Conservation (phyloP, 1,140 invertebrate species). For the Cotesia chilonis region DNA sequence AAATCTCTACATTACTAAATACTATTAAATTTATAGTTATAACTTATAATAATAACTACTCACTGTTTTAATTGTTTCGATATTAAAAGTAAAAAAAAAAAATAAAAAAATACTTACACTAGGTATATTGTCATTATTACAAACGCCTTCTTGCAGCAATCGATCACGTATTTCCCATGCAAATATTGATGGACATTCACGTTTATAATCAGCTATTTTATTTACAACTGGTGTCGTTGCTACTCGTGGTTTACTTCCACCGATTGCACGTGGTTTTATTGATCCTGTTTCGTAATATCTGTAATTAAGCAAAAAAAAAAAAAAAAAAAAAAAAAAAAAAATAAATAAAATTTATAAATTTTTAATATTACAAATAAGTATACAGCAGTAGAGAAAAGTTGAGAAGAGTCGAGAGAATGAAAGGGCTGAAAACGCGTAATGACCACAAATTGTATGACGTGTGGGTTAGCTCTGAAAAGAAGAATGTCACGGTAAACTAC, state of each 20-base stretch:
- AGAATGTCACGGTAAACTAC: too few species aligned
- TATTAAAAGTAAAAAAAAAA: conserved; percentile 15
- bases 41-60: too few species aligned
- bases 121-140: conserved; percentile 99
- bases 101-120: conserved; percentile 83
- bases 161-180: conserved; percentile 98
- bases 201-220: conserved; percentile 95
- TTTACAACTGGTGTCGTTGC: conserved; percentile 93
- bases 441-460: conserved; percentile 31
- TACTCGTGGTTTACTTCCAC: conserved; percentile 94
- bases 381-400: neutral
- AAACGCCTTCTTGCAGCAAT: conserved; percentile 94
- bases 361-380: neutral
- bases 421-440: conserved; percentile 18
- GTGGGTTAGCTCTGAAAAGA: neutral
- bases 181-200: conserved; percentile 97
- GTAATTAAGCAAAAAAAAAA: conserved; percentile 46
- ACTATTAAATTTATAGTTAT: too few species aligned
- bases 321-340: neutral
- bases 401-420: neutral
- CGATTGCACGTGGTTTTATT: conserved; percentile 93
- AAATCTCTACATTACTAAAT: too few species aligned
- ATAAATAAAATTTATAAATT: conserved; percentile 3
- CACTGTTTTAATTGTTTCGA: too few species aligned
- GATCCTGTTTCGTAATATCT: conserved; percentile 99